Conservation (phyloP, 2,888 invertebrate species). For the Carabus problematicus region DNA sequence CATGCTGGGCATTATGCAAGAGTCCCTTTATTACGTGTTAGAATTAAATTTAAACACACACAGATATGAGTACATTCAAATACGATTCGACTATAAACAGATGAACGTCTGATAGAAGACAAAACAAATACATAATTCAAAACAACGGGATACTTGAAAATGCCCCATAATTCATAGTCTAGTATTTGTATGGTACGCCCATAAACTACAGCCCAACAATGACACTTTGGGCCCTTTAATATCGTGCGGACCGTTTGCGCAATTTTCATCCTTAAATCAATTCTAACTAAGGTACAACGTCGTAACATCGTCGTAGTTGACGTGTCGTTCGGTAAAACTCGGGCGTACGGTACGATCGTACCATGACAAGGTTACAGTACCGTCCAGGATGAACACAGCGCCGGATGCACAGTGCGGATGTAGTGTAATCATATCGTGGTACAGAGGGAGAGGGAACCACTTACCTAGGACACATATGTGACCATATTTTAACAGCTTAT, state of each 20-base stretch:
- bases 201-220: slow-evolving; percentile 41
- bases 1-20: no score
- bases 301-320: no score
- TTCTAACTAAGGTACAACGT: slow-evolving; percentile 35
- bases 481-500: slow-evolving; percentile 25
- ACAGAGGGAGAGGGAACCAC: slow-evolving; percentile 17
- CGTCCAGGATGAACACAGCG: neutral
- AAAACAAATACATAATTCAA: no score
- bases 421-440: slow-evolving; percentile 21
- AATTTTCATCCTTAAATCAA: slow-evolving; percentile 41
- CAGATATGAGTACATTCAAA: no score
- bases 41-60: no score
- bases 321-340: slow-evolving; percentile 6
- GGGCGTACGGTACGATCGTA: neutral
- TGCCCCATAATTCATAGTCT: slow-evolving; percentile 27
- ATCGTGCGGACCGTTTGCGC: slow-evolving; percentile 6
- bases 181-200: slow-evolving; percentile 37
- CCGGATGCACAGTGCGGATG: slow-evolving; percentile 1
- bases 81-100: no score
- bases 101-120: no score
- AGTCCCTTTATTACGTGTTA: no score
- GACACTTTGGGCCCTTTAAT: slow-evolving; percentile 34
- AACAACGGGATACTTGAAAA: slow-evolving; percentile 29
- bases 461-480: slow-evolving; percentile 35
- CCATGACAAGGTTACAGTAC: slow-evolving; percentile 26